Evolutionary conservation across 2,888 invertebrate genomes (phyloP), one percentile per base, ranked within the genome.

Genomic region (Ophion ventricosus): DNA sequence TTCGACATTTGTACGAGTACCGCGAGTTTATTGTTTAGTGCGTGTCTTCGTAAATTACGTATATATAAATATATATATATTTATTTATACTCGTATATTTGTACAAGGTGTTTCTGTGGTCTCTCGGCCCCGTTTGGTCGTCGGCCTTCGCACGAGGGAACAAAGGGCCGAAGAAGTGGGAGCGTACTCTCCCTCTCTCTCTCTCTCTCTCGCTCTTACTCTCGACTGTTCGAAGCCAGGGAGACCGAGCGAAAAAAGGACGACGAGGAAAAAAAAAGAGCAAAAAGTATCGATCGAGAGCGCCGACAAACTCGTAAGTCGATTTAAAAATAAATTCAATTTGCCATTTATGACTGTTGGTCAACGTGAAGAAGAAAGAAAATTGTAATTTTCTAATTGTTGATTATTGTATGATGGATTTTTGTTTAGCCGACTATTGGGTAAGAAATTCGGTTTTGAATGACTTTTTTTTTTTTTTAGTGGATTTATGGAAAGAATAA

Each of bases 221-320:
- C 70, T 40, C 57, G 20, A 57, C 49, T 29, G 67, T 63, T 23
- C 43, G 67, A 69, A 26, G 43, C 57, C 64, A 77, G 59, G 72
- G 80, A 73, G 80, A 80, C 63, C 23, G 73, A 77, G 67, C 77
- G 43, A 87, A 84, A 87, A 88, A 85, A 79, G 82, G 83, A 83
- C 84, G 81, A 83, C 82, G 81, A 43, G 35, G 57, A 72, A 75
- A 80, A 75, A 80, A 75, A 84, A 76, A 69, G 87, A 76, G 80
- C 75, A 76, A 87, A 87, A 86, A 84, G 87, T 90, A 91, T 90
- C 91, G 90, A 90, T 89, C 89, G 90, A 90, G 80, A 88, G 72
- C 80, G 26, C 85, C 80, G 82, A 87, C 85, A 87, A 87, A 88
- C 87, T 70, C 54, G 90, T 90, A 87, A 90, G 90, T 90, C 88